phyloP scores from a whole-genome alignment of 2,113 vertebrate species.

The Clupea harengus region DNA sequence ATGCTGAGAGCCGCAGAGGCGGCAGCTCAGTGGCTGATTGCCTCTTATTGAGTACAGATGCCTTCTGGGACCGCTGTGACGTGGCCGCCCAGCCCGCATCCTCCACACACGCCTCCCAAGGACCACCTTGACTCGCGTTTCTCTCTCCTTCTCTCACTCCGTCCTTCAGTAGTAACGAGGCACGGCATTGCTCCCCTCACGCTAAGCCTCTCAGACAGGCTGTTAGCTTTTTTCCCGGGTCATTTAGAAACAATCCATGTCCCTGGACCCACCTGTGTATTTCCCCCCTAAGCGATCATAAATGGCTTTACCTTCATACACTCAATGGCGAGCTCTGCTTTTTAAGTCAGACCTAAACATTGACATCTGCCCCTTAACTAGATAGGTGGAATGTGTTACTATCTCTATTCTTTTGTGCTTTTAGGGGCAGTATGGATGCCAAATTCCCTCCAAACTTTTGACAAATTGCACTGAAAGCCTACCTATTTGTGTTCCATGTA shows the following conservation, averaged over 20 bases:
- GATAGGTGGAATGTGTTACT: neutral
- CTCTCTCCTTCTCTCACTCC: neutral
- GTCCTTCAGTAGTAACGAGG: neutral
- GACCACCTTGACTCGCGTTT: neutral
- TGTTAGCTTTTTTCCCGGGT: neutral
- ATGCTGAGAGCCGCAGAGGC: slow-evolving; percentile 33
- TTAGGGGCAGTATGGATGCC: no score
- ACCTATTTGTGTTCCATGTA: neutral
- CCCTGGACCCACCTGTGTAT: neutral
- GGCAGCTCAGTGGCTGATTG: slow-evolving; percentile 56
- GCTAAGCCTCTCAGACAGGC: slow-evolving; percentile 23
- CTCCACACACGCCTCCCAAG: neutral
- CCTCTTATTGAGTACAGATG: slow-evolving; percentile 63
- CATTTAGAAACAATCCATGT: neutral
- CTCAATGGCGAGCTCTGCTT: neutral
- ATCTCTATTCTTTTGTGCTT: neutral
- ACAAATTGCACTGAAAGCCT: no score
- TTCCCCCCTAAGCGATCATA: neutral
- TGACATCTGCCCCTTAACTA: neutral
- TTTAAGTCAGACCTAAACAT: neutral
- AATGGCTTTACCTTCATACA: neutral
- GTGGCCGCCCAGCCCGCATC: neutral
- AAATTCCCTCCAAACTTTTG: no score
- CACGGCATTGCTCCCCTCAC: neutral
- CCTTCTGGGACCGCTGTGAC: slow-evolving; percentile 38